Conservation (phyloP, 1,140 invertebrate genomes). For the Rhizoglyphus robini region DNA sequence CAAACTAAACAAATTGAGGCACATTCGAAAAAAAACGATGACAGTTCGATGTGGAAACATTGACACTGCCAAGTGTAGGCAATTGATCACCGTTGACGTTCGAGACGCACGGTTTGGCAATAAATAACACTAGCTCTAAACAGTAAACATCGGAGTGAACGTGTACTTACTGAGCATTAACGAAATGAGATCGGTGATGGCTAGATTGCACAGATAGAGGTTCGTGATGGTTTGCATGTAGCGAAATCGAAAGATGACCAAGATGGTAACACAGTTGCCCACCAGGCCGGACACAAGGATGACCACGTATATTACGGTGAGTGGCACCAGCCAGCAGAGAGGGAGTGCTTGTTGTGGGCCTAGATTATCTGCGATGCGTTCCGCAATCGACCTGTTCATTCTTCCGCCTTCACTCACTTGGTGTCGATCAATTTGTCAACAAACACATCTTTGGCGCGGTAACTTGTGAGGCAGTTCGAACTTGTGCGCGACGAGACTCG, state of each 20-base stretch:
- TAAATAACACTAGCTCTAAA: no score
- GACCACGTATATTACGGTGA: constrained; percentile 36
- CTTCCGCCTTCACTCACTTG: no score
- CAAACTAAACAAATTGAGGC: no score
- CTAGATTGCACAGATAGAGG: constrained; percentile 44
- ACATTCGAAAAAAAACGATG: no score
- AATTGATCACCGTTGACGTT: no score
- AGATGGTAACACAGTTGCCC: constrained; percentile 35
- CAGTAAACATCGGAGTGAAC: no score
- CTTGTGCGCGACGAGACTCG: no score
- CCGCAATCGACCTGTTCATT: no score
- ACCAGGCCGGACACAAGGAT: constrained; percentile 42
- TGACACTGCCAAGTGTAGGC: no score
- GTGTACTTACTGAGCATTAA: constrained; percentile 31
- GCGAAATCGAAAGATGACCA: constrained; percentile 32
- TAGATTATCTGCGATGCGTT: constrained; percentile 28
- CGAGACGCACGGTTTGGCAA: neutral
- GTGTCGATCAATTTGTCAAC: neutral
- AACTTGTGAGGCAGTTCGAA: no score
- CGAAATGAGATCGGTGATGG: constrained; percentile 36
- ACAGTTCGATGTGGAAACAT: no score
- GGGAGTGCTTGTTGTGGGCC: constrained; percentile 32
- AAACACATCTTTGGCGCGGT: neutral
- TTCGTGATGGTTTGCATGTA: constrained; percentile 44
- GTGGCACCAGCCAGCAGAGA: constrained; percentile 32